Conservation (phyloP, 2,113 vertebrate species). For the Cervus canadensis region DNA sequence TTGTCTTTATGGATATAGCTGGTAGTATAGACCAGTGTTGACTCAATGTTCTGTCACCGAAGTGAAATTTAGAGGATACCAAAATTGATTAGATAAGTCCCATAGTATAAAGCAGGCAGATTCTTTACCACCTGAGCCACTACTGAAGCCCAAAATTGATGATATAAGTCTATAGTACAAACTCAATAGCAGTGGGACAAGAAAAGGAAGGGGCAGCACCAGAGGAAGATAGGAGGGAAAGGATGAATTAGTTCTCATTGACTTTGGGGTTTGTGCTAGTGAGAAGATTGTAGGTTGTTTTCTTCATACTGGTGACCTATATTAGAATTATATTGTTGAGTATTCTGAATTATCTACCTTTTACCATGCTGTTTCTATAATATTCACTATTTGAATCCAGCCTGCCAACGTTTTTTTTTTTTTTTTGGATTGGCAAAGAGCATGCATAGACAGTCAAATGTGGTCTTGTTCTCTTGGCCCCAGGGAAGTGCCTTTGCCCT, state of each 20-base stretch:
- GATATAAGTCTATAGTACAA: not conserved
- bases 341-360: not conserved
- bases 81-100: not conserved
- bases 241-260: constrained; percentile 15
- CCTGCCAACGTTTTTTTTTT: not conserved
- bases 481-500: not conserved
- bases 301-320: not conserved
- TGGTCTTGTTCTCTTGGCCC: not conserved
- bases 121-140: not conserved
- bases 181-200: not conserved
- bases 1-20: not conserved
- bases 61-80: constrained; percentile 26
- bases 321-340: not conserved
- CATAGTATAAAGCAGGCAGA: not conserved
- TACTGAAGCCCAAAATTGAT: not conserved
- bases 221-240: not conserved
- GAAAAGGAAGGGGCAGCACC: not conserved
- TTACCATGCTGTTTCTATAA: constrained; percentile 13
- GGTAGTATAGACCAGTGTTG: not conserved
- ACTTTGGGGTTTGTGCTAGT: not conserved
- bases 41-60: not conserved
- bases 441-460: not conserved
- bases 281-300: not conserved
- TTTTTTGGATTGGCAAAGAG: not conserved
- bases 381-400: not conserved